These are phyloP conservation scores for Hippocampus guttulatus DNA, from an alignment of 2,113 vertebrate species.

Conservation along the genomic window DNA sequence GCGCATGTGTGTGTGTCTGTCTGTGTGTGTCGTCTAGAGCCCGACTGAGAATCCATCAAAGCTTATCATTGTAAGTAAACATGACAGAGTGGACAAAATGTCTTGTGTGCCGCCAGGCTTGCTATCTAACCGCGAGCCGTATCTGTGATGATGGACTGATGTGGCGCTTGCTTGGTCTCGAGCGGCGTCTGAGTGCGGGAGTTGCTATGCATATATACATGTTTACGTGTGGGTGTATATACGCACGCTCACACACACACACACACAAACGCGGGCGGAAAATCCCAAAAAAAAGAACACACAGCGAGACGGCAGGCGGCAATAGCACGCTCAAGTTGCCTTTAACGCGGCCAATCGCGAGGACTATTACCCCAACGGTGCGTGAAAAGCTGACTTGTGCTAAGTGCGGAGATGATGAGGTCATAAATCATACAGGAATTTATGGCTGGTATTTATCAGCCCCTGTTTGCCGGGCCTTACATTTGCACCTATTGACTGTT, in stretches of 20 bases:
- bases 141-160: slow-evolving; percentile 73
- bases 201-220: slow-evolving; percentile 35
- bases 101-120: slow-evolving; percentile 67
- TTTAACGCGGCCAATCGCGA: slow-evolving; percentile 22
- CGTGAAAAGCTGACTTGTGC: slow-evolving; percentile 48
- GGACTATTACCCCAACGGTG: slow-evolving; percentile 22
- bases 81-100: slow-evolving; percentile 75
- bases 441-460: slow-evolving; percentile 55
- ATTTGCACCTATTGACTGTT: slow-evolving; percentile 19
- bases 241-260: slow-evolving; percentile 21
- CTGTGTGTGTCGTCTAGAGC: slow-evolving; percentile 49
- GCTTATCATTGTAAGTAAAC: slow-evolving; percentile 76
- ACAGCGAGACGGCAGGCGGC: slow-evolving; percentile 30
- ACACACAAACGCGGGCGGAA: slow-evolving; percentile 34
- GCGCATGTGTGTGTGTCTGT: slow-evolving; percentile 22
- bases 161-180: slow-evolving; percentile 61
- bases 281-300: slow-evolving; percentile 35
- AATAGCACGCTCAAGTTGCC: slow-evolving; percentile 44
- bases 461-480: slow-evolving; percentile 20
- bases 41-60: slow-evolving; percentile 66
- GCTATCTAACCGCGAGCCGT: slow-evolving; percentile 66
- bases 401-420: slow-evolving; percentile 40
- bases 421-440: slow-evolving; percentile 51
- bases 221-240: slow-evolving; percentile 2
- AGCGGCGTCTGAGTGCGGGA: slow-evolving; percentile 57